Conservation (phyloP, 1,140 invertebrate species). For the Lethrus apterus region DNA sequence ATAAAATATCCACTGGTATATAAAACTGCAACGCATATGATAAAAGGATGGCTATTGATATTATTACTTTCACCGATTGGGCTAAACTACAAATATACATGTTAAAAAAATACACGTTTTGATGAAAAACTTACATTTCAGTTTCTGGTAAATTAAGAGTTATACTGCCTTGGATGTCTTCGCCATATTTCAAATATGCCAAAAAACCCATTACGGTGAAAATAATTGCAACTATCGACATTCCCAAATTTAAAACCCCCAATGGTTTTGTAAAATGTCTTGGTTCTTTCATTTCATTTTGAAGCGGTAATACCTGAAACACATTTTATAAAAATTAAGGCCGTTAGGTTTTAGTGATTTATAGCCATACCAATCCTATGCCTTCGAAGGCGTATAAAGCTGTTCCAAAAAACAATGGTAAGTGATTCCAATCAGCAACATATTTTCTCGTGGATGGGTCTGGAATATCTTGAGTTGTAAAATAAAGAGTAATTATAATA, state of each 20-base stretch:
- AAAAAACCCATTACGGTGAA: conserved; percentile 77
- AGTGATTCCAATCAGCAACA: conserved; percentile 45
- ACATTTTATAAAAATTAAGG: too few species aligned
- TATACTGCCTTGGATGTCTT: conserved; percentile 56
- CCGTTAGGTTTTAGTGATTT: too few species aligned
- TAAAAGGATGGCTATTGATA: conserved; percentile 65
- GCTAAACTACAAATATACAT: conserved; percentile 53
- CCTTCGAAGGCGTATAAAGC: conserved; percentile 72
- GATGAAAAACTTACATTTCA: conserved; percentile 54
- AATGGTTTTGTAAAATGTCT: conserved; percentile 62
- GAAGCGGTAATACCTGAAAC: conserved; percentile 74
- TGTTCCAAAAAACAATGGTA: conserved; percentile 66
- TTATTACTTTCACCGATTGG: conserved; percentile 53
- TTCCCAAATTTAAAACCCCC: conserved; percentile 80
- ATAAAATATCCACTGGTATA: conserved; percentile 61
- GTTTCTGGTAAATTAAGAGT: conserved; percentile 57
- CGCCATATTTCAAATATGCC: conserved; percentile 75
- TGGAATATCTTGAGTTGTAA: too few species aligned
- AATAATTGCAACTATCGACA: conserved; percentile 66
- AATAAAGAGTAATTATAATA: conserved; percentile 60
- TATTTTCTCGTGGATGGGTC: too few species aligned
- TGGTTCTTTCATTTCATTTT: conserved; percentile 81
- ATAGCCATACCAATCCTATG: conserved; percentile 63
- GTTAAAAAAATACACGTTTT: background rate
- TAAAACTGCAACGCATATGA: conserved; percentile 78